These are phyloP conservation scores for Drosophila sp. DNA, from an alignment of 1,140 invertebrate genomes.

Conservation along the genomic window DNA sequence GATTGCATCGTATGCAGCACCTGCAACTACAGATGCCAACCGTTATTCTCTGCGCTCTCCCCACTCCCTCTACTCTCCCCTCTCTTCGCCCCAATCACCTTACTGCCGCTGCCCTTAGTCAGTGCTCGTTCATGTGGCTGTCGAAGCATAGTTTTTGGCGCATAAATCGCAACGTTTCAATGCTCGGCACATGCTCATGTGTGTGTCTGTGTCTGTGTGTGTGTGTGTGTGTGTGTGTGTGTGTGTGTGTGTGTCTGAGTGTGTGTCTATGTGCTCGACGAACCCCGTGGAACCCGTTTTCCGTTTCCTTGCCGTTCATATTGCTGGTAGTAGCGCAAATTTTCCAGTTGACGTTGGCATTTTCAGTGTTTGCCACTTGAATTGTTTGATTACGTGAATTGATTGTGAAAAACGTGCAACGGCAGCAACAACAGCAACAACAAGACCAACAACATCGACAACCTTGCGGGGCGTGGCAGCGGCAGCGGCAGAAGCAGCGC, in stretches of 20 bases:
- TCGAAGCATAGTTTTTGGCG: slow-evolving; percentile 83
- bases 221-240: slow-evolving; percentile 6
- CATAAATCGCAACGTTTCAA: slow-evolving; percentile 81
- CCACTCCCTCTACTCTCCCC: not conserved
- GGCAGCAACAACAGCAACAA: slow-evolving; percentile 65
- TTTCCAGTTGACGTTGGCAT: slow-evolving; percentile 83
- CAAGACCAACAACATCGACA: slow-evolving; percentile 47
- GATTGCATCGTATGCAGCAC: slow-evolving; percentile 75
- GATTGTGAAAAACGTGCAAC: slow-evolving; percentile 82
- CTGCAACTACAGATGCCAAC: slow-evolving; percentile 50
- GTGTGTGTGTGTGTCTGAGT: slow-evolving; percentile 8
- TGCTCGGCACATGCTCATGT: slow-evolving; percentile 53
- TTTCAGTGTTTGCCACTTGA: slow-evolving; percentile 84
- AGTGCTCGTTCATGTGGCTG: slow-evolving; percentile 78
- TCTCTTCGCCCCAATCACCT: not conserved
- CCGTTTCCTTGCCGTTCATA: slow-evolving; percentile 31
- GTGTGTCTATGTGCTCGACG: slow-evolving; percentile 6
- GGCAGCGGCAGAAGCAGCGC: too few species aligned
- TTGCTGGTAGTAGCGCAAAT: slow-evolving; percentile 70
- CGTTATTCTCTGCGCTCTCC: not conserved
- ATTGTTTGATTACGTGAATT: slow-evolving; percentile 84
- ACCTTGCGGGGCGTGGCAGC: slow-evolving; percentile 15
- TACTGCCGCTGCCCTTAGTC: slow-evolving; percentile 12
- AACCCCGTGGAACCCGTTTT: slow-evolving; percentile 13
- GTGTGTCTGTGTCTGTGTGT: slow-evolving; percentile 16